These are phyloP conservation scores for Drosophila chauvacae DNA, from an alignment of 1,140 invertebrate species.

Conservation along the genomic window DNA sequence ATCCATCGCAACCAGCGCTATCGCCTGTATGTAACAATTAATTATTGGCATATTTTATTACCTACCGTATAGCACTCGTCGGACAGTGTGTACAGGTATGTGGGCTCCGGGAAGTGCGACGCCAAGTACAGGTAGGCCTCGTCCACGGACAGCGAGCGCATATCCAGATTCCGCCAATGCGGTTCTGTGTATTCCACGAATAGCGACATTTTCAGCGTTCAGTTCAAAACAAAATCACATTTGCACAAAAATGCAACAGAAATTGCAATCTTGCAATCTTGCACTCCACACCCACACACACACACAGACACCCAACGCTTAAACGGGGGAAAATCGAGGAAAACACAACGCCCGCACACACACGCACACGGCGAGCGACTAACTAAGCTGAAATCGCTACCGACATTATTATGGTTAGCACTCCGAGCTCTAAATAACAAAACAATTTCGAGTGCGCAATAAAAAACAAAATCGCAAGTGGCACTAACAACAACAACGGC, in stretches of 20 bases:
- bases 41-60: constrained; percentile 21
- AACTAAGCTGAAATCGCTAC: constrained; percentile 57
- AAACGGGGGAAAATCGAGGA: constrained; percentile 1
- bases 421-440: constrained; percentile 58
- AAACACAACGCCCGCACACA: constrained; percentile 17
- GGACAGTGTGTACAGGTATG: constrained; percentile 70
- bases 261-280: constrained; percentile 15
- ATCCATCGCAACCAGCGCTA: not conserved
- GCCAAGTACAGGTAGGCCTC: constrained; percentile 68
- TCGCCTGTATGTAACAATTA: not conserved
- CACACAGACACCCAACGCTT: not conserved
- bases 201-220: constrained; percentile 51
- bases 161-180: constrained; percentile 72
- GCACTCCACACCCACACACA: constrained; percentile 5
- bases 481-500: constrained; percentile 18
- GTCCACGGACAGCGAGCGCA: constrained; percentile 72
- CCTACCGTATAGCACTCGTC: constrained; percentile 79
- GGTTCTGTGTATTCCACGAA: constrained; percentile 80
- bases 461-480: constrained; percentile 61
- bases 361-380: constrained; percentile 21
- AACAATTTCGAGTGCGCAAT: constrained; percentile 81
- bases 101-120: constrained; percentile 30
- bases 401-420: constrained; percentile 24
- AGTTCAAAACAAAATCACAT: constrained; percentile 15
- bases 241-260: constrained; percentile 25